Evolutionary conservation across 2,888 invertebrate genomes (phyloP).

Genomic region (Cetonia aurata): DNA sequence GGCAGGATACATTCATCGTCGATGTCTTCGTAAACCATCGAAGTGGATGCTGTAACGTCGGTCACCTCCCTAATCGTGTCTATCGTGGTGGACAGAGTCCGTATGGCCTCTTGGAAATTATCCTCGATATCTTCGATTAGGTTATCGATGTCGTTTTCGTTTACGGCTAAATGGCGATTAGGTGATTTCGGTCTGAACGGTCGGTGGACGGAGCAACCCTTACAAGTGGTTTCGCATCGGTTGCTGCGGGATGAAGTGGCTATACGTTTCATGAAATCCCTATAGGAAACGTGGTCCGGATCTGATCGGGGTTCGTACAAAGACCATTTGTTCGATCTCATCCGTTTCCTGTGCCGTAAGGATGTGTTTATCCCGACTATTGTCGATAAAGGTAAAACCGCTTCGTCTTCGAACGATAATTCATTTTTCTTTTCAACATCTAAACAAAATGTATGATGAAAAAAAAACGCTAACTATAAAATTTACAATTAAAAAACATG

Average conservation of each 20-base stretch:
- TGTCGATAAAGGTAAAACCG: slow-evolving; percentile 47
- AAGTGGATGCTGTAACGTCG: slow-evolving; percentile 16
- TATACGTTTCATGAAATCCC: slow-evolving; percentile 37
- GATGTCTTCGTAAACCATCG: slow-evolving; percentile 35
- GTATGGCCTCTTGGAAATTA: slow-evolving; percentile 22
- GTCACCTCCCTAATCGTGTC: slow-evolving; percentile 8
- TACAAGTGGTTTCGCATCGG: background rate
- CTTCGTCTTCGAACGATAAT: slow-evolving; percentile 50
- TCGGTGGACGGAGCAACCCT: slow-evolving; percentile 5
- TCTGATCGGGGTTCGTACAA: slow-evolving; percentile 28
- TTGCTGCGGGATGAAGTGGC: slow-evolving; percentile 3
- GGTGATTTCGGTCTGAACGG: slow-evolving; percentile 14
- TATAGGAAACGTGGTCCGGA: slow-evolving; percentile 34
- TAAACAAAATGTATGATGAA: no score
- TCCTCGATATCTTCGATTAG: slow-evolving; percentile 22
- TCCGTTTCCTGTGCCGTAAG: slow-evolving; percentile 35
- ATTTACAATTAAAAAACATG: no score
- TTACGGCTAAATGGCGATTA: background rate
- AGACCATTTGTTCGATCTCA: slow-evolving; percentile 45
- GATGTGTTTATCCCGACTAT: slow-evolving; percentile 29
- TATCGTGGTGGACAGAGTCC: slow-evolving; percentile 21
- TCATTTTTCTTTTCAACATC: slow-evolving; percentile 29
- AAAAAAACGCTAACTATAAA: no score
- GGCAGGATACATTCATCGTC: slow-evolving; percentile 10
- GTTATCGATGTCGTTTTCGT: slow-evolving; percentile 25